Evolutionary conservation across 2,113 vertebrate genomes (phyloP), one percentile per base, ranked within the genome.

Genomic region (Apodemus speciosus): DNA sequence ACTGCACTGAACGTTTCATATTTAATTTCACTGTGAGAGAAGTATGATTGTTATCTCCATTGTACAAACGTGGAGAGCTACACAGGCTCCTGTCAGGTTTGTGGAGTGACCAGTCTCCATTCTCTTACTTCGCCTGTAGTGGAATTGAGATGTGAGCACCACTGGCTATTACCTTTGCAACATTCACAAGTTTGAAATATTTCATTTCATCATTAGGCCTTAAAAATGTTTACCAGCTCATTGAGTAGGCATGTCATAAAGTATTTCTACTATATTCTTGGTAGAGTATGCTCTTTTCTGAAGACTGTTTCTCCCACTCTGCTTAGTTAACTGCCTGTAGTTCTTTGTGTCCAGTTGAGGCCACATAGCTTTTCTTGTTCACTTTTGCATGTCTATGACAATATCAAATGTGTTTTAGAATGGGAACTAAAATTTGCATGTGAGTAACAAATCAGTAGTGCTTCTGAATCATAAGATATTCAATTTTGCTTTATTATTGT

Each of bases 1-100:
- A 83, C 6, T 64, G 2, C 88, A 66, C 40, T 77, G 83, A 92
- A 81, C 91, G 56, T 93, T 95, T 88, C 76, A n/a, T 40, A 49
- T 84, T 93, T 93, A 92, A 73, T 27, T 30, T 88, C 40, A 72
- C 18, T 73, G 6, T 32, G 18, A 91, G 60, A 69, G 53, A 58
- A 92, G 46, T 15, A 11, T 80, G 71, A 64, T 64, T 90, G 69
- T 88, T 58, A 85, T 49, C 94, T 90, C 46, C 23, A 62, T 69
- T 91, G 76, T 77, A 79, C 15, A 72, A 8, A 43, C 38, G 30
- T 80, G 71, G 56, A 87, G 85, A 73, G 76, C 21, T 72, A 25
- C 30, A 35, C n/a, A 66, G 68, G 15, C n/a, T 40, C 2, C 0
- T 79, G 62, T 10, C 35, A 87, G 5, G 16, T 60, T 89, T 10